Evolutionary conservation across 2,797 vertebrate species (phyloP), one percentile per base, ranked within the genome.

Genomic region (Bryconaethiops microstoma): DNA sequence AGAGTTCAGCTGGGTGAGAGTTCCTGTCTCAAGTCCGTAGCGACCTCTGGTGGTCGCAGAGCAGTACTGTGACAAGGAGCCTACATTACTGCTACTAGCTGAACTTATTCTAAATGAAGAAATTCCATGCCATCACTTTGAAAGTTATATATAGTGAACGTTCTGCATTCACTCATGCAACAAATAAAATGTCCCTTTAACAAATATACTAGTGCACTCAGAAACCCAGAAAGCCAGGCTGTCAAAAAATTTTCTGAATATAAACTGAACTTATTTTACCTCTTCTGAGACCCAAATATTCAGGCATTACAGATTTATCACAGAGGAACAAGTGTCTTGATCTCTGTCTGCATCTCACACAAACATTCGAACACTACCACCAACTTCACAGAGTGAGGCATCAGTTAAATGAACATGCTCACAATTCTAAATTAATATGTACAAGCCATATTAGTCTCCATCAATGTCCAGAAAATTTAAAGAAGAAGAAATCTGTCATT

Each of bases 401-500:
- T n/a, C 23, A 54, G 39, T 77, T 2, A 73, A 78, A 80, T 79
- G 77, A 63, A 76, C 68, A 73, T 79, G 69, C 71, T 29, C 48
- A 59, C 25, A 29, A 60, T 81, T 74, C 72, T 69, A 72, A 76
- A 52, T 35, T 4, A 79, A 45, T 45, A 45, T 45, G 76, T 63
- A 74, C 64, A 67, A 64, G 60, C n/a, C n/a, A 16, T 52, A 72
- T 40, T 68, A 55, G 42, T 35, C 12, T 4, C 17, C 35, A 75
- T 35, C 59, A 59, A 48, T 42, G 62, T 69, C 68, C 79, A 83
- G 68, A 64, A 63, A 64, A 62, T 71, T 16, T 74, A 21, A 81
- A 69, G 78, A 64, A 35, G 59, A 63, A 50, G 69, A 17, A 82
- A 84, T 83, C 76, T 52, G 52, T 71, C 65, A 57, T 77, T 76